A percentile compares a stretch with the other conserved stretches of the same genome.
These are phyloP conservation scores for Carcinoscorpius rotundicauda DNA, from an alignment of 1,140 invertebrate genomes.

Conservation along the genomic window DNA sequence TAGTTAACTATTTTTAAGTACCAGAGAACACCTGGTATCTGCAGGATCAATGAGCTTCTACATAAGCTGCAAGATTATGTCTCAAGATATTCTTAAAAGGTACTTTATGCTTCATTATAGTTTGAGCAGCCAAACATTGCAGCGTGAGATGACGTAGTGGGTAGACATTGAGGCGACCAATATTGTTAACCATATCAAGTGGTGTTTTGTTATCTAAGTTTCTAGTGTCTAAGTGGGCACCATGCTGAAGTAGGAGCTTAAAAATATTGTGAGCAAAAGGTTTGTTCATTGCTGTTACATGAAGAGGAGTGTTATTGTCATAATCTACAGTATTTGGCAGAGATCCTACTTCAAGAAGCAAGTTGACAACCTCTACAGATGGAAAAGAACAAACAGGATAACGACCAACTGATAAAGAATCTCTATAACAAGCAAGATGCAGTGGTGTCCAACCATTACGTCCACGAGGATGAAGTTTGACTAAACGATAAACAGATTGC, in stretches of 20 bases:
- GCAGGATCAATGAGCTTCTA: conserved; percentile 14
- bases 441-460: conserved; percentile 58
- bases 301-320: conserved; percentile 70
- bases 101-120: conserved; percentile 50
- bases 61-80: conserved; percentile 22
- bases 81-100: conserved; percentile 49
- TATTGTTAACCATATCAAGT: conserved; percentile 43
- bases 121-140: conserved; percentile 63
- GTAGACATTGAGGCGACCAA: conserved; percentile 37
- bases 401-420: conserved; percentile 41
- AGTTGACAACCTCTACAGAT: conserved; percentile 52
- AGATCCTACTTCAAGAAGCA: conserved; percentile 70
- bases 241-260: conserved; percentile 53
- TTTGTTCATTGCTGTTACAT: conserved; percentile 49
- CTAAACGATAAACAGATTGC: conserved; percentile 46
- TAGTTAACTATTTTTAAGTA: too few species aligned
- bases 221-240: conserved; percentile 75
- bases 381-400: conserved; percentile 66
- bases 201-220: conserved; percentile 68
- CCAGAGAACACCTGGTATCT: too few species aligned
- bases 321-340: conserved; percentile 49
- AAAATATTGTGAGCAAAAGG: conserved; percentile 45
- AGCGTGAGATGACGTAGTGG: conserved; percentile 63
- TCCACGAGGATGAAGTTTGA: conserved; percentile 58
- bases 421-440: conserved; percentile 61